Evolutionary conservation across 1,140 invertebrate species (phyloP), one percentile per base, ranked within the genome.

Genomic region (Platyura marginata): DNA sequence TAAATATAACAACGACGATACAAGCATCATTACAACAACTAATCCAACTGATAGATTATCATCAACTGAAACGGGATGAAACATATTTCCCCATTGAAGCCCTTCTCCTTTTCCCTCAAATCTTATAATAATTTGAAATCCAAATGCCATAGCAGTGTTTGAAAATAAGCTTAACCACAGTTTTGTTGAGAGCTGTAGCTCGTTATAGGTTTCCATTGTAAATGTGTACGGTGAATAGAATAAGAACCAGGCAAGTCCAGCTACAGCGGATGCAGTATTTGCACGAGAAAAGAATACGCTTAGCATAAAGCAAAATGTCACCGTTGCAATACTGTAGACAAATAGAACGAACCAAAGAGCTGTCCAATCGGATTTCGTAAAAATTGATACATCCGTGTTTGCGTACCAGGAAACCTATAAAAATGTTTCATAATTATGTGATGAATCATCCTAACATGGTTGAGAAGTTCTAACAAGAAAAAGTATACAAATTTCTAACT

Each of bases 141-240:
- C 77, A 51, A 74, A 77, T 2, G 75, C 75, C 69, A 84, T 76
- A 0, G 75, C 77, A 2, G 77, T 72, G 49, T 78, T 81, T 2
- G 71, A 73, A 39, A 74, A 70, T 6, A 82, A 53, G 52, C 72
- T 72, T 1, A 69, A 50, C 0, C 62, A 21, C 1, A 77, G 25
- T 56, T 78, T 79, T 4, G 61, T 61, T 0, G 49, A 46, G 3
- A 66, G 46, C 48, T 61, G 51, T 44, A 70, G 45, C 5, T 48
- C 41, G 25, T 62, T 52, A 44, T 76, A 77, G 21, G 63, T 59
- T 22, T 36, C 13, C 3, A 59, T 1, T 2, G n/a, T 32, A 21
- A 37, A 34, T 2, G 22, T 2, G 11, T 33, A 46, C 3, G 36
- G 25, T 18, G 77, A 59, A 49, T 77, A 79, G 0, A 71, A 61